Evolutionary conservation across 2,797 vertebrate genomes (phyloP), one percentile per base, ranked within the genome.

Genomic region (Melanotaenia nigrans): DNA sequence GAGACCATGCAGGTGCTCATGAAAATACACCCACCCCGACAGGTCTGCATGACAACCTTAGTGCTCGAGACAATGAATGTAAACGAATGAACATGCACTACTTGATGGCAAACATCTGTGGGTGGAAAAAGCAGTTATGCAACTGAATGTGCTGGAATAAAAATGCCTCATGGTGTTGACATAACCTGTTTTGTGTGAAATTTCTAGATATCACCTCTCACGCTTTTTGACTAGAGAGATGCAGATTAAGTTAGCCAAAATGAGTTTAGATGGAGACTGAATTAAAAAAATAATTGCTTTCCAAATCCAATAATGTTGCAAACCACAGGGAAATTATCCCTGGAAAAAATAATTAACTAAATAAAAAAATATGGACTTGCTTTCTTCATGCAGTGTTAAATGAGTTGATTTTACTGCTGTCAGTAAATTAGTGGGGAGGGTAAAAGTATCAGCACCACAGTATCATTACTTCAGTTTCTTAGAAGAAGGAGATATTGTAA

Each of bases 111-210:
- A 58, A 28, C 82, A 84, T 71, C 83, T 78, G 83, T 81, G 70
- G 75, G 79, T 49, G 57, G 38, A 73, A 73, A 73, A 24, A 28
- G 25, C 70, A 68, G 58, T 89, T 88, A 81, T 84, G 68, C 55
- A 89, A 90, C 33, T 32, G 53, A 70, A 80, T 6, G 77, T 81
- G 78, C 68, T 71, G 67, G 45, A 71, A 66, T 54, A 62, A 40
- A 51, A 77, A 57, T 33, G 10, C 20, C 54, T 55, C 69, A 77
- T 62, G 54, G 47, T 65, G 72, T 65, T 75, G 20, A 55, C 58
- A 72, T 28, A 64, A 65, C 32, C 35, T 60, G 58, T 59, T 22
- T 7, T 51, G 32, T 51, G 78, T 68, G 61, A 87, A 84, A 79
- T 68, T 54, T 65, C n/a, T 22, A 63, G n/a, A 65, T 77, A 64